These are phyloP conservation scores for Paraescarpia echinospica DNA, from an alignment of 1,140 invertebrate species.

Conservation along the genomic window DNA sequence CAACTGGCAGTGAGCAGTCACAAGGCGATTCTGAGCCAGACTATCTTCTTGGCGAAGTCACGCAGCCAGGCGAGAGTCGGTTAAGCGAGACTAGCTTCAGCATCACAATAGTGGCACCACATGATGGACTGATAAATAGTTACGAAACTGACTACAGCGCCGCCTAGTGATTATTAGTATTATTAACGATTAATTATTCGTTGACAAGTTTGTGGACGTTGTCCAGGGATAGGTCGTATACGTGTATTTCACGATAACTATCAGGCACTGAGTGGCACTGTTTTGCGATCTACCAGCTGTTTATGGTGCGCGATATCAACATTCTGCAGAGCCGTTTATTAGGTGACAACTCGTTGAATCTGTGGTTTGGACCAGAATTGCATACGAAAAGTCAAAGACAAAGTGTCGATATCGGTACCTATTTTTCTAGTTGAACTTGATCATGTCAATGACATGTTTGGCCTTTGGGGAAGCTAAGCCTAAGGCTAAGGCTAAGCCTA, in stretches of 20 bases:
- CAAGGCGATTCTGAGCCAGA: too few relatives aligned
- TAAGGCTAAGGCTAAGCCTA: too few relatives aligned
- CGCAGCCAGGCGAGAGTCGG: too few relatives aligned
- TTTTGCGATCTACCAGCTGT: not conserved
- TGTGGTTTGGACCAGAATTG: not conserved
- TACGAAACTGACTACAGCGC: not conserved
- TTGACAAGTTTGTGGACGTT: not conserved
- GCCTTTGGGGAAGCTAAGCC: too few relatives aligned
- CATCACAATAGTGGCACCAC: not conserved
- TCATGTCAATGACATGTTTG: too few relatives aligned
- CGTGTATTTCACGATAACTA: not conserved
- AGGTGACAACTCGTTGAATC: not conserved
- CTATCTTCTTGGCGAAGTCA: too few relatives aligned
- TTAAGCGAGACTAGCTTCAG: too few relatives aligned
- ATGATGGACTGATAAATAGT: not conserved
- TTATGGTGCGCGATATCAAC: not conserved
- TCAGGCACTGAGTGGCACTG: too few relatives aligned
- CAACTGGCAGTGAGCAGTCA: too few relatives aligned
- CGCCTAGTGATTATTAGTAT: not conserved
- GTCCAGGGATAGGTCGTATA: not conserved
- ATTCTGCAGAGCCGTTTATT: not conserved
- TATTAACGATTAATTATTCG: not conserved
- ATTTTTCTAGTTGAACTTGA: too few relatives aligned
- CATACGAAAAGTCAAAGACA: too few relatives aligned
- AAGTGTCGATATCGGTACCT: too few relatives aligned